Evolutionary conservation across 2,888 invertebrate species (phyloP).

Genomic region (Selenia dentaria): DNA sequence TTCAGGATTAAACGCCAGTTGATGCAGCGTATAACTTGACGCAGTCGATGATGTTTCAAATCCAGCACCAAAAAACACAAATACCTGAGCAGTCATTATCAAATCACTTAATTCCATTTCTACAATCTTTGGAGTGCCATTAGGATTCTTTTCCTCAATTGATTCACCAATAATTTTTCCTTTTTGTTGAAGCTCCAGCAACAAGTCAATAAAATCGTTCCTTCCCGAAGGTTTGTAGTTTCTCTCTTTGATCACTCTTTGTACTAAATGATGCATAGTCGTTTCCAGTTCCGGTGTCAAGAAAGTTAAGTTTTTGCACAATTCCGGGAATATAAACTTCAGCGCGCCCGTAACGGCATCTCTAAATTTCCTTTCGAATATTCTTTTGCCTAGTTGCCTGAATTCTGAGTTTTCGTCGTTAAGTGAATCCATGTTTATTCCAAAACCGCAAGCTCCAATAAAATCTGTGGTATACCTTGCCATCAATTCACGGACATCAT

Average conservation of each 20-base stretch:
- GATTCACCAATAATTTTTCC: constrained; percentile 68
- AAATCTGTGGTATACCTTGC: constrained; percentile 75
- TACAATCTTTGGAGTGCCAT: constrained; percentile 60
- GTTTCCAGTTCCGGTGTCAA: constrained; percentile 57
- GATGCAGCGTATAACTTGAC: constrained; percentile 75
- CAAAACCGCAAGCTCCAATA: constrained; percentile 73
- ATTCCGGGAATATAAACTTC: constrained; percentile 64
- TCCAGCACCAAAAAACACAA: constrained; percentile 78
- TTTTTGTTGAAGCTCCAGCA: constrained; percentile 64
- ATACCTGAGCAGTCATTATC: constrained; percentile 69
- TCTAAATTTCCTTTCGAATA: constrained; percentile 58
- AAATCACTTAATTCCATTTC: constrained; percentile 61
- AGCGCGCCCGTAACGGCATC: constrained; percentile 54
- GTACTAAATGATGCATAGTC: constrained; percentile 55
- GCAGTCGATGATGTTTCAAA: constrained; percentile 81
- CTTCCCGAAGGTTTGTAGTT: constrained; percentile 62
- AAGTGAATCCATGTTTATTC: constrained; percentile 67
- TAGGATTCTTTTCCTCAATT: constrained; percentile 54
- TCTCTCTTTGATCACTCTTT: constrained; percentile 57
- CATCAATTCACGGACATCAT: constrained; percentile 70
- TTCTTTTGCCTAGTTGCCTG: constrained; percentile 64
- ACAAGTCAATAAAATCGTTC: constrained; percentile 72
- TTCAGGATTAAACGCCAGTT: constrained; percentile 72
- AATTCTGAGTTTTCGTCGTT: constrained; percentile 67
- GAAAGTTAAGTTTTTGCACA: constrained; percentile 59